Base-by-base conservation (phyloP, 2,113 vertebrate species). In the Atractosteus spatula region DNA sequence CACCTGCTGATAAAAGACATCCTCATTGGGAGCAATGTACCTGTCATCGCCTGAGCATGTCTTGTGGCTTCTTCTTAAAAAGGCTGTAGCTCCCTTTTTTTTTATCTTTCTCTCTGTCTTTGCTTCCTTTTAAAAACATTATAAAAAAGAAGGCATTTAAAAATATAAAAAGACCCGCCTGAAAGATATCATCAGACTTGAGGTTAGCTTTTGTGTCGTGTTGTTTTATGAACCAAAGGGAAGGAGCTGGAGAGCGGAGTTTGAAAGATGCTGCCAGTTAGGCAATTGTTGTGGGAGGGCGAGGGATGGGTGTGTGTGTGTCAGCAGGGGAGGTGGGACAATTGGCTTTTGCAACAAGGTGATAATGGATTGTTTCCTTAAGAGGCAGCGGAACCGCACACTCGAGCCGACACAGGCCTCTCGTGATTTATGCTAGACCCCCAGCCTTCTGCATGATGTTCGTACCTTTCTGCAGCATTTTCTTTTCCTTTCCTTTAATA, bases 1-100 rank as follows among this genome's bases (percentile, higher is more conserved):
- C 88, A 91, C 89, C 89, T 92, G 89, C 84, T 91, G 89, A 92
- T 87, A 84, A 91, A 85, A 88, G 78, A 85, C 85, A 80, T 91
- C 87, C 85, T 87, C 79, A 3, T 63, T 69, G 68, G 69, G 77
- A 76, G 77, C 76, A 62, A n/a, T n/a, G 69, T 6, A 77, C 82
- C 84, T 91, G 85, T 92, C 89, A 87, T 87, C 78, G 71, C 77
- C 44, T 61, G 66, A 59, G 56, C 42, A 29, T 61, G 67, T 66
- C 72, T 74, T 71, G 14, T 51, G 63, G 65, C 68, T 62, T 56
- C 57, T 45, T 55, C 62, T 74, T 17, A 71, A 51, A 71, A 67
- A 66, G 62, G 43, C 56, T 17, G 54, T 10, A 51, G 47, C 47
- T 51, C 75, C 66, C 11, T 43, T 10, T 44, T 47, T 55, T 14